A percentile compares a stretch with the other conserved stretches of the same genome.
phyloP scores from a whole-genome alignment of 2,113 vertebrate species.

The Acanthochromis polyacanthus region DNA sequence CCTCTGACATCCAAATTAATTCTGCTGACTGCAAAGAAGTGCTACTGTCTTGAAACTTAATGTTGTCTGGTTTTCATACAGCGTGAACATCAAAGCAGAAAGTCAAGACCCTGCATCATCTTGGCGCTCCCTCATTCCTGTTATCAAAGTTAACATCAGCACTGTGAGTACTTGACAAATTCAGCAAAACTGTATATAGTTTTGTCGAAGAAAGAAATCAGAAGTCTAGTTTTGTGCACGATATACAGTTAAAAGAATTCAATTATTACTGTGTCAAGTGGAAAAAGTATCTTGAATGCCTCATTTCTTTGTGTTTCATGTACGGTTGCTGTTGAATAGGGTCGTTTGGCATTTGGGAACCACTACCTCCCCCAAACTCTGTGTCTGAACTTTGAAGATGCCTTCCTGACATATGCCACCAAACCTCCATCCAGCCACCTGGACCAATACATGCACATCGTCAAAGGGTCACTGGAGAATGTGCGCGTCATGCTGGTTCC shows the following conservation, averaged over 20 bases:
- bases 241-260: too few species aligned
- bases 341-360: conserved; percentile 97
- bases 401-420: conserved; percentile 95
- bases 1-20: background rate
- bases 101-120: conserved; percentile 93
- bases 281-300: fast-evolving
- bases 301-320: background rate
- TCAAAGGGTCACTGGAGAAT: conserved; percentile 97
- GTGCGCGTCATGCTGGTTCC: conserved; percentile 98
- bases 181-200: background rate
- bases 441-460: conserved; percentile 98
- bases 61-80: conserved; percentile 59
- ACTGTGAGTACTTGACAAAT: conserved; percentile 87
- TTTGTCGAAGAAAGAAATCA: background rate
- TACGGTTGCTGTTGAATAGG: conserved; percentile 78
- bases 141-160: conserved; percentile 98
- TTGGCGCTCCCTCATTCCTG: conserved; percentile 98
- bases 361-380: conserved; percentile 96
- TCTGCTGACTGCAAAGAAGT: background rate
- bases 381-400: conserved; percentile 97
- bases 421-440: conserved; percentile 99
- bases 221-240: background rate
- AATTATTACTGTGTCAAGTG: background rate
- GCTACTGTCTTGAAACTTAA: background rate
- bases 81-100: conserved; percentile 93